Evolutionary conservation across 2,113 vertebrate species (phyloP).

Genomic region (Neomonachus schauinslandi): DNA sequence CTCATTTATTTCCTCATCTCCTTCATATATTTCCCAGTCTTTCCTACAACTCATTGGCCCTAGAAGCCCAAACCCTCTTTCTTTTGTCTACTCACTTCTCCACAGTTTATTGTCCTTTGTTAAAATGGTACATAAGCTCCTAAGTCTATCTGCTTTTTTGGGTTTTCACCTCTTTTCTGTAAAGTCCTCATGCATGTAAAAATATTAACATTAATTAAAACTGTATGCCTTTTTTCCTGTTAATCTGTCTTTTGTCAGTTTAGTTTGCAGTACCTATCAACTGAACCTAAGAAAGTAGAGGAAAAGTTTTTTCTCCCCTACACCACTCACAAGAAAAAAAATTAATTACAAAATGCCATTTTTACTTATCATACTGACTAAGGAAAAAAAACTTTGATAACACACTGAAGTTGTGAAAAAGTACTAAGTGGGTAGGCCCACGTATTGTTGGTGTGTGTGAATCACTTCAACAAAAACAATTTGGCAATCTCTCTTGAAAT

Average conservation of each 20-base stretch:
- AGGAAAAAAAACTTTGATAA: background rate
- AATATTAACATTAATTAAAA: conserved; percentile 22
- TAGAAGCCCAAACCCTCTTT: background rate
- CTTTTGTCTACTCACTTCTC: background rate
- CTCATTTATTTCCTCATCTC: background rate
- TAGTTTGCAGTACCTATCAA: background rate
- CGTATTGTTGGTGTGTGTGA: background rate
- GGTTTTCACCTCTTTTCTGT: background rate
- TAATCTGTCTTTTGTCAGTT: background rate
- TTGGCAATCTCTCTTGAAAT: background rate
- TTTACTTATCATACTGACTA: background rate
- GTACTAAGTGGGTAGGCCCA: background rate
- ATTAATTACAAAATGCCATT: background rate
- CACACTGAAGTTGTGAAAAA: background rate
- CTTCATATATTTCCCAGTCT: background rate
- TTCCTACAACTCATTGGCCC: background rate
- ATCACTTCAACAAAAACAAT: background rate
- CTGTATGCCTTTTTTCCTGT: background rate
- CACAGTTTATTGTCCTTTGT: background rate
- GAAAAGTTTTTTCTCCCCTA: background rate
- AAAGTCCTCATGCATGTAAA: background rate
- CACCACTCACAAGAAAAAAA: background rate
- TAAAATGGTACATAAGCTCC: background rate
- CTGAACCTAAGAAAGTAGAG: background rate
- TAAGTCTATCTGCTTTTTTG: background rate